Evolutionary conservation across 2,113 vertebrate species (phyloP).

Genomic region (Psephotus haematonotus): DNA sequence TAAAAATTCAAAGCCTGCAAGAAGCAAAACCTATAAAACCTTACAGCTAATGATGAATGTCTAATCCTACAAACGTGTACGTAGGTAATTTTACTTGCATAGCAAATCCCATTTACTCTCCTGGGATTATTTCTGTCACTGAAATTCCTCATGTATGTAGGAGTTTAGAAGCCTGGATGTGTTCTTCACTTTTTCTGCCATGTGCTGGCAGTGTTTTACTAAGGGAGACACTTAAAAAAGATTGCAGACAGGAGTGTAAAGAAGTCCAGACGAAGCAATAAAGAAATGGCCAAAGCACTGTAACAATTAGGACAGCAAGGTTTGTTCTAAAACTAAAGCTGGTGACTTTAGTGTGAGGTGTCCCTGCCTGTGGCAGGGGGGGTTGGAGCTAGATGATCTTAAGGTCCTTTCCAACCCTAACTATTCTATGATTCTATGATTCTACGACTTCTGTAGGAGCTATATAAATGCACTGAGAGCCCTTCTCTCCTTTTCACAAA

Average conservation of each 20-base stretch:
- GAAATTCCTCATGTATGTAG: neutral
- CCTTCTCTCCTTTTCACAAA: neutral
- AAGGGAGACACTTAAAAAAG: neutral
- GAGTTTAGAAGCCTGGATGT: neutral
- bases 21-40: neutral
- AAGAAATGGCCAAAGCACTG: constrained; percentile 25
- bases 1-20: neutral
- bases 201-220: constrained; percentile 37
- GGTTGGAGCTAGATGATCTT: too few relatives aligned
- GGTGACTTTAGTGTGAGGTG: neutral
- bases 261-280: constrained; percentile 32
- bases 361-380: too few relatives aligned
- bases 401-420: too few relatives aligned
- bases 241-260: neutral
- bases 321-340: constrained; percentile 50
- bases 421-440: too few relatives aligned
- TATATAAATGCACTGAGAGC: constrained; percentile 49
- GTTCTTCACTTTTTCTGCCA: constrained; percentile 17
- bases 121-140: neutral
- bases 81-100: neutral
- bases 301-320: constrained; percentile 35
- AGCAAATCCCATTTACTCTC: neutral
- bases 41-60: neutral
- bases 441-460: constrained; percentile 28
- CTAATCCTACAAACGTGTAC: neutral